Conservation (phyloP, 92 coral and sea anemone genomes). For the Meandrina meandrites region DNA sequence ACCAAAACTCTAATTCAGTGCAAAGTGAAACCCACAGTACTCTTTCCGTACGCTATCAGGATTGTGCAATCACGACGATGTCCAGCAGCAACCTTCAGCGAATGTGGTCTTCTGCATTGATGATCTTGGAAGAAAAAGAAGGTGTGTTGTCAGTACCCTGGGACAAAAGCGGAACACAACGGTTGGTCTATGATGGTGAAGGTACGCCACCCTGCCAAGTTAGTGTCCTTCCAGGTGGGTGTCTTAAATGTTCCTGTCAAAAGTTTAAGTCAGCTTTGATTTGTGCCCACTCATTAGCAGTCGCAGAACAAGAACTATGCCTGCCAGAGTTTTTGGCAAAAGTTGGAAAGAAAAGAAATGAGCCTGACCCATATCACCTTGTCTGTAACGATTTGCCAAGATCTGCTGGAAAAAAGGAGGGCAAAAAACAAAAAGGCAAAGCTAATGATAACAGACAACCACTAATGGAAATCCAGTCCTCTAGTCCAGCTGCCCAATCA, state of each 20-base stretch:
- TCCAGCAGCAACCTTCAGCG: conserved; percentile 42
- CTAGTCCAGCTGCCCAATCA: conserved; percentile 6
- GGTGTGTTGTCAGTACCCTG: conserved; percentile 44
- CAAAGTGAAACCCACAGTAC: not conserved
- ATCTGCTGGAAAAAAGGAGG: conserved; percentile 38
- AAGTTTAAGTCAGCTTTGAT: too few relatives aligned
- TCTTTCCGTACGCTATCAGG: conserved; percentile 25
- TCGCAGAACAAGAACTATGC: too few relatives aligned
- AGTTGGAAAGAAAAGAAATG: conserved; percentile 36
- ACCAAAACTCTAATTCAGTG: not conserved
- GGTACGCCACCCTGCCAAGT: conserved; percentile 12
- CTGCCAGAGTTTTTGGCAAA: not conserved
- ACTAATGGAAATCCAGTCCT: conserved; percentile 46
- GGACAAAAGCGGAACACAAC: conserved; percentile 48
- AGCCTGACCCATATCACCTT: conserved; percentile 45
- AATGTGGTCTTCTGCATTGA: conserved; percentile 46
- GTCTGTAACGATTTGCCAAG: conserved; percentile 35
- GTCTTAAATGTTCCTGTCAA: too few relatives aligned
- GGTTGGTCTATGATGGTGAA: conserved; percentile 48
- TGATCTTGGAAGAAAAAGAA: conserved; percentile 32
- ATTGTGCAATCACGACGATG: conserved; percentile 45
- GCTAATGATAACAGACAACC: conserved; percentile 40
- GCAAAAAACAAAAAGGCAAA: conserved; percentile 49
- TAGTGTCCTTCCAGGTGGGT: too few relatives aligned
- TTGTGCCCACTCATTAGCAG: too few relatives aligned